phyloP scores from a whole-genome alignment of 2,113 vertebrate genomes.

The Corapipo altera region DNA sequence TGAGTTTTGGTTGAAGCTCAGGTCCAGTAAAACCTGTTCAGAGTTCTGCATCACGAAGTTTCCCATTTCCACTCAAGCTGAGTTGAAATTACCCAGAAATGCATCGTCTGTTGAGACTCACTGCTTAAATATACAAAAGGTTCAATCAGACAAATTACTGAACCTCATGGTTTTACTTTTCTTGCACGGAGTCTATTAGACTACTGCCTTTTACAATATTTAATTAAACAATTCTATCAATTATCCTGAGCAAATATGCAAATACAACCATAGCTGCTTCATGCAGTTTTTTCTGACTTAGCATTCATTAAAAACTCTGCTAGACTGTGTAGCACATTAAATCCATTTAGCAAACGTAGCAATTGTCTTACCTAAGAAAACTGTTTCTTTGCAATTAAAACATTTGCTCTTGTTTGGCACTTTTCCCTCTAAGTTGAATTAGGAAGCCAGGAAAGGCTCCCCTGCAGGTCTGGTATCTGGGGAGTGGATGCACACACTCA shows the following conservation, averaged over 20 bases:
- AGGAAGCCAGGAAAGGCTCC: not conserved
- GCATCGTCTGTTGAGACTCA: not conserved
- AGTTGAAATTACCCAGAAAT: not conserved
- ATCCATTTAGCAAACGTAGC: conserved; percentile 60
- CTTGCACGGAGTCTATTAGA: conserved; percentile 48
- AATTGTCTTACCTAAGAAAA: conserved; percentile 66
- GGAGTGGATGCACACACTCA: not conserved
- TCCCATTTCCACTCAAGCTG: not conserved
- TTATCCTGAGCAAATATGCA: conserved; percentile 74
- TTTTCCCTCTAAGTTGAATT: conserved; percentile 43
- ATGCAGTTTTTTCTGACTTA: conserved; percentile 55
- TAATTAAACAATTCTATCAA: conserved; percentile 78
- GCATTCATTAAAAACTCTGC: conserved; percentile 64
- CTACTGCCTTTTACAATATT: conserved; percentile 69
- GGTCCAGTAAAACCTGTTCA: not conserved
- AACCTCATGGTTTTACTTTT: conserved; percentile 52
- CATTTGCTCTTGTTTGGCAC: conserved; percentile 64
- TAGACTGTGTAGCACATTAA: conserved; percentile 51
- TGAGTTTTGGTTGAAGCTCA: not conserved
- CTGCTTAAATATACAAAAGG: conserved; percentile 63
- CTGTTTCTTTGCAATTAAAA: conserved; percentile 69
- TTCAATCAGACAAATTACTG: conserved; percentile 54
- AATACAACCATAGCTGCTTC: conserved; percentile 51
- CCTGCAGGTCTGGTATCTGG: not conserved
- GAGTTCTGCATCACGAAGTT: not conserved